Conservation (phyloP, 2,888 invertebrate genomes). For the Chamaedrilus cognettii region DNA sequence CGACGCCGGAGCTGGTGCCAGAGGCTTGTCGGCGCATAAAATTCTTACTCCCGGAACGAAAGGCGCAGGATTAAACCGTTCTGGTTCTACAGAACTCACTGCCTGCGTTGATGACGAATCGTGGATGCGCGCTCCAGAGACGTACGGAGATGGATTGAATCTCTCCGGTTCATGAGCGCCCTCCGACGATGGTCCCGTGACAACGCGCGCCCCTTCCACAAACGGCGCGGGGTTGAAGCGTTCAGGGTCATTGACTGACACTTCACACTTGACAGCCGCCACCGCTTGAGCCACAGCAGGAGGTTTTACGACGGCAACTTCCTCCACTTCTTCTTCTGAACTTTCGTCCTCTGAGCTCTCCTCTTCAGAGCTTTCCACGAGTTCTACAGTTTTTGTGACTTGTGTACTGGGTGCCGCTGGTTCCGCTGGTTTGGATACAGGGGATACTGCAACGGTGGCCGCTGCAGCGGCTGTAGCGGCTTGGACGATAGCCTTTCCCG, state of each 20-base stretch:
- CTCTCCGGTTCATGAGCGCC: background rate
- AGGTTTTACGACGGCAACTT: background rate
- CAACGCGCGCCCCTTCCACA: background rate
- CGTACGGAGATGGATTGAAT: background rate
- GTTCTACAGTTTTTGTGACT: background rate
- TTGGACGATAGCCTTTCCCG: background rate
- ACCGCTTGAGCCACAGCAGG: background rate
- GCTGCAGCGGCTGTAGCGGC: background rate
- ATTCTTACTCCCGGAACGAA: background rate
- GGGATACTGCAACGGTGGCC: background rate
- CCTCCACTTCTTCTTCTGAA: background rate
- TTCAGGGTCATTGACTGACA: background rate
- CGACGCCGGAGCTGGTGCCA: background rate
- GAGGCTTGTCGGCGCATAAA: background rate
- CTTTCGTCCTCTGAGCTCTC: slow-evolving; percentile 4
- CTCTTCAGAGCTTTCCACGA: background rate
- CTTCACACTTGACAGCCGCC: background rate
- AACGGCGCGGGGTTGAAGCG: background rate
- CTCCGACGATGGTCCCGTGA: background rate
- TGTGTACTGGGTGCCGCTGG: background rate
- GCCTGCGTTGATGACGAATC: no score
- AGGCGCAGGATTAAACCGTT: slow-evolving; percentile 1
- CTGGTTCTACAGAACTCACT: background rate
- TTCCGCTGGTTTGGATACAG: background rate
- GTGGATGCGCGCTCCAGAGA: no score